Percentiles rank a stretch among this genome's conserved stretches.
Conservation (phyloP, 2,113 vertebrate species). For the Entelurus aequoreus region DNA sequence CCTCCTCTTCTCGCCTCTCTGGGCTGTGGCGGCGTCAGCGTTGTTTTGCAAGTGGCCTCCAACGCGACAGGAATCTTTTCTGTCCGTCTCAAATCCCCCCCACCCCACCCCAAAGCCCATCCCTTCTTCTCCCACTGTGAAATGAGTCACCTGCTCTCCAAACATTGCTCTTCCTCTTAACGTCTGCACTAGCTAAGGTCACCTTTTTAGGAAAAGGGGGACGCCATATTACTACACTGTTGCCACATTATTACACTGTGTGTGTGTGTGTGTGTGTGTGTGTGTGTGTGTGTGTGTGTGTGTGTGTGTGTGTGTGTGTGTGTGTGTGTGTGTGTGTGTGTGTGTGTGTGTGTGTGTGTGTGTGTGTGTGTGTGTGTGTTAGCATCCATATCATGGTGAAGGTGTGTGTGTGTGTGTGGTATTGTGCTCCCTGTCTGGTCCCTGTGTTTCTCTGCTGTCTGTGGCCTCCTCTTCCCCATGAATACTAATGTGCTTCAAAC, state of each 20-base stretch:
- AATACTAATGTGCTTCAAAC: slow-evolving; percentile 75
- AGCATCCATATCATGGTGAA: slow-evolving; percentile 13
- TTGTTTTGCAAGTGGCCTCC: slow-evolving; percentile 52
- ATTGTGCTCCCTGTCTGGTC: slow-evolving; percentile 63
- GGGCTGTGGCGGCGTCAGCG: slow-evolving; percentile 41
- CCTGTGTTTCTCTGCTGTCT: slow-evolving; percentile 71
- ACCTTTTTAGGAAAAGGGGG: not conserved
- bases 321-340: no score
- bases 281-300: no score
- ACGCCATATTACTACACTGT: no score
- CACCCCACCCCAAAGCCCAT: slow-evolving; percentile 37
- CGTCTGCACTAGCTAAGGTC: slow-evolving; percentile 19
- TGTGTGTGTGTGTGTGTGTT: slow-evolving; percentile 14
- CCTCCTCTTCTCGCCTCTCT: slow-evolving; percentile 36
- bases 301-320: not conserved
- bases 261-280: no score
- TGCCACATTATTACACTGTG: no score
- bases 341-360: not conserved
- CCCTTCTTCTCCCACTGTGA: slow-evolving; percentile 43
- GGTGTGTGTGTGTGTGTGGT: slow-evolving; percentile 39
- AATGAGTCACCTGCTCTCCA: slow-evolving; percentile 58
- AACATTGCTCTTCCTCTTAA: slow-evolving; percentile 4
- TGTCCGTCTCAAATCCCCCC: slow-evolving; percentile 9
- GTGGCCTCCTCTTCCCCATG: slow-evolving; percentile 73
- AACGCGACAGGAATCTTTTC: slow-evolving; percentile 41